Evolutionary conservation across 2,113 vertebrate genomes (phyloP), one percentile per base, ranked within the genome.

Genomic region (Melanotaenia duboulayi): DNA sequence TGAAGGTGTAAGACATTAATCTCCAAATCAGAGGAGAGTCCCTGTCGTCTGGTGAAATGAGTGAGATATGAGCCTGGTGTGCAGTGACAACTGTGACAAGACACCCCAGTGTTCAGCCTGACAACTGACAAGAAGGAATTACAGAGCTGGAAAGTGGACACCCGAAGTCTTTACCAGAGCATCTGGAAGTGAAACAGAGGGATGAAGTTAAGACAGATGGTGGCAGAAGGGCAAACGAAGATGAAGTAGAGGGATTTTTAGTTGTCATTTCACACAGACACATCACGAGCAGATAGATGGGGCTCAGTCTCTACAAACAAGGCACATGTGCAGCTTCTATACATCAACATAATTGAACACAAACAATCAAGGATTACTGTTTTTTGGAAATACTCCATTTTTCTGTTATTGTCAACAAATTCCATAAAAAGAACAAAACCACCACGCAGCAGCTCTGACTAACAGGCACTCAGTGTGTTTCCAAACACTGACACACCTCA

Each of bases 41-140:
- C 42, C 57, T 39, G 54, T 63, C 35, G 40, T 42, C 54, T 67
- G 64, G 40, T 39, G 64, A 75, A 59, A 81, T 76, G 58, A 75
- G 76, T 77, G 80, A 79, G 81, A 73, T 75, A 48, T 76, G 71
- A 82, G 61, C 71, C 71, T 4, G 65, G 16, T 19, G 76, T 25
- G 65, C 49, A 7, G 42, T 55, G 87, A 86, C 83, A 63, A 61
- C 42, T 58, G 49, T 75, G 88, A 87, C 83, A 68, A 80, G 81
- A 72, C 66, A n/a, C 25, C 60, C 59, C 51, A 0, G 57, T 71
- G 85, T 82, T 81, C 57, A 63, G 54, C 61, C 69, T 82, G 80
- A 88, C 68, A 71, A 48, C 32, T 70, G 85, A 86, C 80, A 66
- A 22, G 62, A 57, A 44, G 60, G 81, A 85, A 76, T 77, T 70